Conservation (phyloP, 2,888 invertebrate species). For the Drosophila kanekoi region DNA sequence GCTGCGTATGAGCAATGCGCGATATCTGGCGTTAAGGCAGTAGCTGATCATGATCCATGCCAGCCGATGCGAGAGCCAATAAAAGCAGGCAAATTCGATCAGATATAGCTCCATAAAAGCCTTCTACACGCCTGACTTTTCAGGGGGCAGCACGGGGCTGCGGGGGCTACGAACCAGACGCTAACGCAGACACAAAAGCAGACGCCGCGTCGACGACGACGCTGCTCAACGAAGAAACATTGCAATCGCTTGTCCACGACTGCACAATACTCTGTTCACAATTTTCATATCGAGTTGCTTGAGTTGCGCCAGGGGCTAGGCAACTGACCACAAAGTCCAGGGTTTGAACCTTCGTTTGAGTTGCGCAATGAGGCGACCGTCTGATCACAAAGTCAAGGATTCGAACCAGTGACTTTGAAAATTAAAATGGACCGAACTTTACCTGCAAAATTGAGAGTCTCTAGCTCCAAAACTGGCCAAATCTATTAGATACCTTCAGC, state of each 20-base stretch:
- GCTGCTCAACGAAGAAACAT: background rate
- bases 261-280: slow-evolving; percentile 6
- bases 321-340: too few species aligned
- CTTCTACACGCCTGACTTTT: slow-evolving; percentile 23
- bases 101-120: slow-evolving; percentile 55
- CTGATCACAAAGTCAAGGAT: too few species aligned
- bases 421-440: too few species aligned
- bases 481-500: too few species aligned
- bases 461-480: too few species aligned
- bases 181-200: slow-evolving; percentile 64
- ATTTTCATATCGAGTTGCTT: background rate
- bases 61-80: slow-evolving; percentile 53
- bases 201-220: slow-evolving; percentile 53
- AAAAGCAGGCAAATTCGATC: slow-evolving; percentile 27
- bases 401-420: too few species aligned
- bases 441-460: too few species aligned
- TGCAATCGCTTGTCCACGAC: background rate
- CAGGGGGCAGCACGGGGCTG: background rate
- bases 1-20: slow-evolving; percentile 78
- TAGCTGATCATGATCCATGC: slow-evolving; percentile 60
- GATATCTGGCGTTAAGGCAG: slow-evolving; percentile 21
- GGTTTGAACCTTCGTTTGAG: too few species aligned
- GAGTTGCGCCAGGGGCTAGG: background rate
- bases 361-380: too few species aligned
- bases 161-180: background rate